A percentile compares a stretch with the other conserved stretches of the same genome.
Evolutionary conservation across 2,888 invertebrate genomes (phyloP).

Genomic region (Chloromyia formosa): DNA sequence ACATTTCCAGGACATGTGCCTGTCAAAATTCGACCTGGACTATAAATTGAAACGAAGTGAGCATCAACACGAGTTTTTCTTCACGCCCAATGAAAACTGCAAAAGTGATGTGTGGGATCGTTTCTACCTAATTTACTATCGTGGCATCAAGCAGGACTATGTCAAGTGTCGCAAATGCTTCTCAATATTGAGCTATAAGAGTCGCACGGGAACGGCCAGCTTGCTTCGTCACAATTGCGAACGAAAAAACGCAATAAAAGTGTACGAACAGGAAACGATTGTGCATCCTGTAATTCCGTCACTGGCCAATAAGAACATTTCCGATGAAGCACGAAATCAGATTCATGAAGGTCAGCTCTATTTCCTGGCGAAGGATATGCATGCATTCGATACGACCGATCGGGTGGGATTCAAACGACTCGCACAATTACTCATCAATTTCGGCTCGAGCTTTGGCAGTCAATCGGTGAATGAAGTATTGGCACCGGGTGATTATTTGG

Average conservation of each 20-base stretch:
- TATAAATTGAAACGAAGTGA: slow-evolving; percentile 36
- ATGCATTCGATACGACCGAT: slow-evolving; percentile 40
- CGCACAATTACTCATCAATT: slow-evolving; percentile 30
- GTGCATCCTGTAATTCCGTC: slow-evolving; percentile 9
- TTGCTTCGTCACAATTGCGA: slow-evolving; percentile 48
- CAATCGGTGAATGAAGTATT: slow-evolving; percentile 37
- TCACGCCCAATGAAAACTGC: slow-evolving; percentile 39
- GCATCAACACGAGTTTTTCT: slow-evolving; percentile 37
- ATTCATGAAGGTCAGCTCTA: slow-evolving; percentile 34
- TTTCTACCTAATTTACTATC: slow-evolving; percentile 49
- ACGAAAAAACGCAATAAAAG: slow-evolving; percentile 32
- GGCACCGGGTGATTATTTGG: slow-evolving; percentile 33
- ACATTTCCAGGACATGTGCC: slow-evolving; percentile 30
- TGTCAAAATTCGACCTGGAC: slow-evolving; percentile 33
- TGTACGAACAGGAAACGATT: slow-evolving; percentile 21
- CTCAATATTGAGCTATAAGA: slow-evolving; percentile 48
- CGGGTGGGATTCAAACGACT: slow-evolving; percentile 30
- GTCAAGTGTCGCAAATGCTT: slow-evolving; percentile 48
- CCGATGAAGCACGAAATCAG: slow-evolving; percentile 29
- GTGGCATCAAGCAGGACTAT: slow-evolving; percentile 47
- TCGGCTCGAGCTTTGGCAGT: slow-evolving; percentile 33
- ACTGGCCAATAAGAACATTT: slow-evolving; percentile 13
- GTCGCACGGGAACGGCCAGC: slow-evolving; percentile 48
- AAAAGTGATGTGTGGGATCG: slow-evolving; percentile 48
- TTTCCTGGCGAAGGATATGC: slow-evolving; percentile 38